phyloP scores from a whole-genome alignment of 1,140 invertebrate genomes.

The Diachasmimorpha longicaudata region DNA sequence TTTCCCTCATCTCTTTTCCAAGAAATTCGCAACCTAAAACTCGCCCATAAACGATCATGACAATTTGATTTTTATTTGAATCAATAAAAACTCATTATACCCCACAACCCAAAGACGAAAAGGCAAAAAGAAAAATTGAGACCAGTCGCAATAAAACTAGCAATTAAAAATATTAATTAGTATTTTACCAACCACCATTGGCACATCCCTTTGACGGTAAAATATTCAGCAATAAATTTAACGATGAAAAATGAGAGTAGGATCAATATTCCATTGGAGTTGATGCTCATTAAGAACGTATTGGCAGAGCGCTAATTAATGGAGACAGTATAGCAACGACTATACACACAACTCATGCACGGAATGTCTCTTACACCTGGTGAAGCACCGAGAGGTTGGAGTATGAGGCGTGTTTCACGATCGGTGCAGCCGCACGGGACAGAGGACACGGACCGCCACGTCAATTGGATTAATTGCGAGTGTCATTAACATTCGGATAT shows the following conservation, averaged over 20 bases:
- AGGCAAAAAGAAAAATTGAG: no score
- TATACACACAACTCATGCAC: conserved; percentile 32
- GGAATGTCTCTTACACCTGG: conserved; percentile 39
- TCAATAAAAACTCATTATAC: no score
- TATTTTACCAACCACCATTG: neutral
- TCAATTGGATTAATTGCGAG: conserved; percentile 49
- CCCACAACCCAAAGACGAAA: no score
- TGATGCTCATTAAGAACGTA: conserved; percentile 25
- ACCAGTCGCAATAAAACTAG: no score
- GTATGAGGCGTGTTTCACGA: conserved; percentile 32
- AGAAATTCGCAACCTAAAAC: no score
- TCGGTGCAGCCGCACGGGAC: conserved; percentile 17
- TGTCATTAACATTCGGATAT: conserved; percentile 31
- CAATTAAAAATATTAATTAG: neutral
- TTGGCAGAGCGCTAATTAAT: conserved; percentile 43
- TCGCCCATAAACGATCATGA: no score
- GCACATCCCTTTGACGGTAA: neutral
- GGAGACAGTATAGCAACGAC: conserved; percentile 37
- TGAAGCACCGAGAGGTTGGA: neutral
- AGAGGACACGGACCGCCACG: conserved; percentile 34
- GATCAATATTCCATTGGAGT: conserved; percentile 12
- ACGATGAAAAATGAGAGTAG: neutral
- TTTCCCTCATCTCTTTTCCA: no score
- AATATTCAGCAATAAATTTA: neutral
- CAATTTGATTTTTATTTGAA: no score